Percentiles rank a stretch among this genome's conserved stretches.
phyloP scores from a whole-genome alignment of 1,140 invertebrate genomes.

The Hyles vespertilio region DNA sequence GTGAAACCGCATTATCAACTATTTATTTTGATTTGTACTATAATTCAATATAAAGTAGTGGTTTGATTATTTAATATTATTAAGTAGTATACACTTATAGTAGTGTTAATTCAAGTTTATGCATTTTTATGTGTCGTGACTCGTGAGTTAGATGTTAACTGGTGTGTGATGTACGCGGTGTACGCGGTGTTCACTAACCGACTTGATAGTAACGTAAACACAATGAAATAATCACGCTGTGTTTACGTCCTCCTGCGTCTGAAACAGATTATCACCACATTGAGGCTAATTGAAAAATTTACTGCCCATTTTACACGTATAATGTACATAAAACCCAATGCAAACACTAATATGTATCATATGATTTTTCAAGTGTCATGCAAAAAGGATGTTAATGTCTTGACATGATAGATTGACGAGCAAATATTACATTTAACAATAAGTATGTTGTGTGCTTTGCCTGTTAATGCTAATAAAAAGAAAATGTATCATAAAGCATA shows the following conservation, averaged over 20 bases:
- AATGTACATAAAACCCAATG: background rate
- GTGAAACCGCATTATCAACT: too few relatives aligned
- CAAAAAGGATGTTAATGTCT: too few relatives aligned
- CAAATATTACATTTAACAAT: too few relatives aligned
- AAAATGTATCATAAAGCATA: too few relatives aligned
- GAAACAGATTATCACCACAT: constrained; percentile 17
- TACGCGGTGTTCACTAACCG: constrained; percentile 7
- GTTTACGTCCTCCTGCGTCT: constrained; percentile 13
- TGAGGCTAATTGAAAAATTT: constrained; percentile 9
- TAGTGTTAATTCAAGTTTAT: background rate
- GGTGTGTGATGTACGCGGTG: background rate
- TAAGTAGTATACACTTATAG: background rate
- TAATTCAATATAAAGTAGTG: too few relatives aligned
- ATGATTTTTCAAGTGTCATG: too few relatives aligned
- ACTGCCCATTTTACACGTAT: constrained; percentile 1
- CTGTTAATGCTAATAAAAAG: too few relatives aligned
- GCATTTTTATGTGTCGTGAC: constrained; percentile 10
- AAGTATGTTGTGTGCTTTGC: too few relatives aligned
- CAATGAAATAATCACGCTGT: constrained; percentile 2
- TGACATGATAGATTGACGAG: too few relatives aligned
- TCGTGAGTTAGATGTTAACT: constrained; percentile 2
- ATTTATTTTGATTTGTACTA: too few relatives aligned
- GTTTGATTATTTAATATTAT: too few relatives aligned
- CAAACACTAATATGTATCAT: background rate
- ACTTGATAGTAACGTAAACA: constrained; percentile 14